Base-by-base conservation (phyloP, 2,888 invertebrate species). In the Euplagia quadripunctaria region DNA sequence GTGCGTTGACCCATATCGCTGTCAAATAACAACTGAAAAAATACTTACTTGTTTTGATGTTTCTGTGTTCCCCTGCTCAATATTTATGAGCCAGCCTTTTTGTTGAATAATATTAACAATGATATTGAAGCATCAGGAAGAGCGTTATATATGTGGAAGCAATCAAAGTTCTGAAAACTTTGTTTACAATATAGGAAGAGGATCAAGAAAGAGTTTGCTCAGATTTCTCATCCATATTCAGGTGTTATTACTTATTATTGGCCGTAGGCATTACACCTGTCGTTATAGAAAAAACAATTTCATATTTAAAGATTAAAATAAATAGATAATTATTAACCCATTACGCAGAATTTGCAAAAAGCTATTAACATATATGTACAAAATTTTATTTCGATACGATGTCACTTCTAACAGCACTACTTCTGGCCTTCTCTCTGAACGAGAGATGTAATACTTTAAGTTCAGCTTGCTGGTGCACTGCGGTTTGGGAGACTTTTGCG, bases 21-120 rank as follows among this genome's bases (percentile, higher is more conserved):
- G 72, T 68, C 71, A 76, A 80, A 82, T 79, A 82, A 80, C 79
- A 76, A 75, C 49, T 64, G 64, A 71, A 65, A 64, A 64, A 41
- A 1, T 14, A 12, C 46, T 20, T 46, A 14, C 20, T n/a, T 52
- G 43, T 61, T 68, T 46, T 42, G 41, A 58, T 46, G 9, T 55
- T 69, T 68, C 52, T 55, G 68, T 68, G 46, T 51, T 31, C n/a
- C 14, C 55, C 1, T 31, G 31, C 43, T 68, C 1, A 61, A 68
- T 61, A 68, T 68, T 68, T 68, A 31, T 61, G n/a, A 16, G 42
- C 0, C 11, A 43, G 65, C 52, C 1, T 52, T 52, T 51, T 41
- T 14, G 31, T 41, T 16, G 31, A 8, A 51, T 66, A 66, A 20
- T 42, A 61, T 5, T 61, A 14, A 61, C 58, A 61, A 31, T 61